Conservation (phyloP, 2,113 vertebrate species). For the Bubo scandiacus region DNA sequence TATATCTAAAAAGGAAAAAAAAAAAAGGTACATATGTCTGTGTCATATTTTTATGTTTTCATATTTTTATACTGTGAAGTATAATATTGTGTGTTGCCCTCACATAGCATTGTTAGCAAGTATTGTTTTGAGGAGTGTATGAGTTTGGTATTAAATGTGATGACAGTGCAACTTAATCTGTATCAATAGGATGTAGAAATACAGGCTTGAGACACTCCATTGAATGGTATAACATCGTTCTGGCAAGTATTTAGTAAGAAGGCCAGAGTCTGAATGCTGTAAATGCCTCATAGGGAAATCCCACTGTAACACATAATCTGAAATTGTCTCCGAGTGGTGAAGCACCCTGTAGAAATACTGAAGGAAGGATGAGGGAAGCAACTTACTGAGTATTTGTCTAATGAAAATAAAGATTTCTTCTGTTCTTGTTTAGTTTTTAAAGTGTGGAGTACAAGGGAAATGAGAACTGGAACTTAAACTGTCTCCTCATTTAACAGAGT, state of each 20-base stretch:
- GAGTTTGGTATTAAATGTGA: background rate
- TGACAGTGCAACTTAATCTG: background rate
- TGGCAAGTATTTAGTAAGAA: background rate
- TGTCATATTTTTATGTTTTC: background rate
- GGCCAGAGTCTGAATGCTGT: background rate
- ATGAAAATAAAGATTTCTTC: background rate
- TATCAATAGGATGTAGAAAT: background rate
- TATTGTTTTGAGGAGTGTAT: background rate
- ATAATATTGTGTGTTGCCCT: background rate
- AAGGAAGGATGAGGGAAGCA: background rate
- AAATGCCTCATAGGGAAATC: background rate
- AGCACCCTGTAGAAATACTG: background rate
- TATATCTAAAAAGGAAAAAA: background rate
- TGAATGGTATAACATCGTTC: background rate
- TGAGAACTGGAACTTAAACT: background rate
- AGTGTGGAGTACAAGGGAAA: background rate
- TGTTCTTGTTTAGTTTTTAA: background rate
- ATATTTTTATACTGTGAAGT: background rate
- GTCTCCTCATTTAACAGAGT: background rate
- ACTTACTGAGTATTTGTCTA: background rate
- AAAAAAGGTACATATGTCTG: background rate
- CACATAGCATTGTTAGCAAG: background rate
- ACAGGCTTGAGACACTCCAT: background rate
- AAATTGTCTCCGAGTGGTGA: background rate
- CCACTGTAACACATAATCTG: background rate